A percentile compares a stretch with the other conserved stretches of the same genome.
Evolutionary conservation across 1,140 invertebrate genomes (phyloP).

Genomic region (Octopus bimaculoides): DNA sequence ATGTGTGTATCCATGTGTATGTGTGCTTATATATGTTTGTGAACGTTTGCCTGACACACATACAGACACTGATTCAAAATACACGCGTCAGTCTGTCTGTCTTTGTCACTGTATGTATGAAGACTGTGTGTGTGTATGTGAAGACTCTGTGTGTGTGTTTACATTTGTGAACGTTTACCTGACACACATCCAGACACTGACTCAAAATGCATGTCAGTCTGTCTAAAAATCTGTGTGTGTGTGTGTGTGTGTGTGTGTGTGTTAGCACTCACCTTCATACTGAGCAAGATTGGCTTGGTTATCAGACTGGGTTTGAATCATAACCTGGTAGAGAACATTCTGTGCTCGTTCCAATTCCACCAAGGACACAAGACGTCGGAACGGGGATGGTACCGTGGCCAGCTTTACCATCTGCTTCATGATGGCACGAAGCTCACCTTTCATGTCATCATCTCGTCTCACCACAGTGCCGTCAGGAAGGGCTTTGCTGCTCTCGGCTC

Average conservation of each 20-base stretch:
- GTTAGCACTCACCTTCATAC: slow-evolving; percentile 34
- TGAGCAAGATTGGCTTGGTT: slow-evolving; percentile 38
- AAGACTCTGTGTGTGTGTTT: too few relatives aligned
- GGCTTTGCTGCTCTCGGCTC: slow-evolving; percentile 41
- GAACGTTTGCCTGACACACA: too few relatives aligned
- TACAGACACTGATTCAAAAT: too few relatives aligned
- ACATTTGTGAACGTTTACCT: too few relatives aligned
- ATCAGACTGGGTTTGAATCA: slow-evolving; percentile 51
- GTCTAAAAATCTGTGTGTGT: too few relatives aligned
- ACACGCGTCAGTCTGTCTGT: too few relatives aligned
- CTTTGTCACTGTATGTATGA: too few relatives aligned
- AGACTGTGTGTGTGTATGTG: too few relatives aligned
- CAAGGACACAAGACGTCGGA: slow-evolving; percentile 54
- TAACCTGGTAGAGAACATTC: slow-evolving; percentile 60
- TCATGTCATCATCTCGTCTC: slow-evolving; percentile 54
- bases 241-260: not conserved
- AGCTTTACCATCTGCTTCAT: slow-evolving; percentile 52
- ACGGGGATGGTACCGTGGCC: slow-evolving; percentile 54
- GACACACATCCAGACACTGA: too few relatives aligned
- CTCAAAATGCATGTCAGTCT: too few relatives aligned
- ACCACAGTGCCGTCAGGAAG: slow-evolving; percentile 52
- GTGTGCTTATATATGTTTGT: too few relatives aligned
- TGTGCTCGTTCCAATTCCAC: slow-evolving; percentile 61
- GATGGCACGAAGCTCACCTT: slow-evolving; percentile 44
- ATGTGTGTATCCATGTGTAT: too few relatives aligned